phyloP scores from a whole-genome alignment of 23 tunicate genomes.

The Phallusia fumigata region DNA sequence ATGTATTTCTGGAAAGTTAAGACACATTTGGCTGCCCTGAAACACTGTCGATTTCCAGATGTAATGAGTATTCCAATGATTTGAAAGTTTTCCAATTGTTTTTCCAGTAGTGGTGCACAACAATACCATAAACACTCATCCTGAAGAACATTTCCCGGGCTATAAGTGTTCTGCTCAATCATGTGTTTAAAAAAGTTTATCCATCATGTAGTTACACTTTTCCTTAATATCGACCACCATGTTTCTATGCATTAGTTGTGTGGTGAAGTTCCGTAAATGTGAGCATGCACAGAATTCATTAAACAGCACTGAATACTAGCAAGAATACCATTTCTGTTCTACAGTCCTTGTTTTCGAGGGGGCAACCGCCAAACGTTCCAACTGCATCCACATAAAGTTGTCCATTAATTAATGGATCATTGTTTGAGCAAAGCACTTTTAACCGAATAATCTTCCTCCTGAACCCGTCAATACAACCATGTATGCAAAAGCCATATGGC shows the following conservation, averaged over 20 bases:
- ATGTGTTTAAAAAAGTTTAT: no score
- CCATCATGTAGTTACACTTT: slow-evolving; percentile 14
- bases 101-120: no score
- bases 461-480: slow-evolving; percentile 16
- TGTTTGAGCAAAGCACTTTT: slow-evolving; percentile 1
- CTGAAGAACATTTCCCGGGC: no score
- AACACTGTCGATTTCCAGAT: slow-evolving; percentile 10
- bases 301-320: slow-evolving; percentile 6
- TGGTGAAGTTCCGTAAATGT: slow-evolving; percentile 23
- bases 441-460: slow-evolving; percentile 3
- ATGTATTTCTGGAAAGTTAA: no score
- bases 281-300: slow-evolving; percentile 3
- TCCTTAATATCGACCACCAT: slow-evolving; percentile 17
- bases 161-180: slow-evolving; percentile 11
- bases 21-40: no score
- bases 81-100: no score
- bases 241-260: slow-evolving; percentile 24
- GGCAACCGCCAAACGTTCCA: not conserved
- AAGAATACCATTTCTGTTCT: slow-evolving; percentile 14
- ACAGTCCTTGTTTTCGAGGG: slow-evolving; percentile 2
- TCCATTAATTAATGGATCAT: not conserved
- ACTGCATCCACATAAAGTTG: slow-evolving; percentile 7
- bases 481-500: not conserved
- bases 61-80: slow-evolving; percentile 21
- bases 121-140: no score